phyloP scores from a whole-genome alignment of 2,888 invertebrate genomes.

The Dromius quadrimaculatus region DNA sequence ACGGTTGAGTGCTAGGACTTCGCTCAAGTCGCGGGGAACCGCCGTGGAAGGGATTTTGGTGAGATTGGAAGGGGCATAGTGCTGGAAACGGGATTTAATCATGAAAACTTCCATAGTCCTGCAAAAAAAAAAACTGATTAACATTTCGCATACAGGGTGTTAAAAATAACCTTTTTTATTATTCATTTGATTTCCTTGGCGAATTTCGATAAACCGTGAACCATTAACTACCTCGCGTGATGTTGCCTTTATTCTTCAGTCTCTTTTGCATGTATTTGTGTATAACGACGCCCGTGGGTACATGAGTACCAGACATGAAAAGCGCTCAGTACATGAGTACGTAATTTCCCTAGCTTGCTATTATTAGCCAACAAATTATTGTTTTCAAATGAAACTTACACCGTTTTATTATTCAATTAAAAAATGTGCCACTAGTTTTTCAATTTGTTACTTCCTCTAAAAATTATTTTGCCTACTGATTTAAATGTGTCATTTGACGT shows the following conservation, averaged over 20 bases:
- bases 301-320: not conserved
- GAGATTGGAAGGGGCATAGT: slow-evolving; percentile 62
- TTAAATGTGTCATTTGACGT: too few species aligned
- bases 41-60: slow-evolving; percentile 57
- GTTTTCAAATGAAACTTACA: too few species aligned
- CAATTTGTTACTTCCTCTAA: too few species aligned
- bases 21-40: slow-evolving; percentile 23
- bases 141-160: not conserved
- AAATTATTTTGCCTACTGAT: too few species aligned
- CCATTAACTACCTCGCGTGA: slow-evolving; percentile 37
- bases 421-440: too few species aligned
- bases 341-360: slow-evolving; percentile 27
- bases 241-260: too few species aligned
- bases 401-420: too few species aligned
- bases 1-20: slow-evolving; percentile 27
- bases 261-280: not conserved
- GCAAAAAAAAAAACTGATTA: slow-evolving; percentile 12
- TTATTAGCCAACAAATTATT: slow-evolving; percentile 21
- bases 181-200: slow-evolving; percentile 38
- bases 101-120: slow-evolving; percentile 67
- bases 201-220: slow-evolving; percentile 20
- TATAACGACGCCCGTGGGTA: not conserved
- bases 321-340: slow-evolving; percentile 11
- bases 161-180: slow-evolving; percentile 47
- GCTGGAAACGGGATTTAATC: slow-evolving; percentile 65